Base-by-base conservation (phyloP, 2,113 vertebrate species). In the Cyphotilapia sp. region DNA sequence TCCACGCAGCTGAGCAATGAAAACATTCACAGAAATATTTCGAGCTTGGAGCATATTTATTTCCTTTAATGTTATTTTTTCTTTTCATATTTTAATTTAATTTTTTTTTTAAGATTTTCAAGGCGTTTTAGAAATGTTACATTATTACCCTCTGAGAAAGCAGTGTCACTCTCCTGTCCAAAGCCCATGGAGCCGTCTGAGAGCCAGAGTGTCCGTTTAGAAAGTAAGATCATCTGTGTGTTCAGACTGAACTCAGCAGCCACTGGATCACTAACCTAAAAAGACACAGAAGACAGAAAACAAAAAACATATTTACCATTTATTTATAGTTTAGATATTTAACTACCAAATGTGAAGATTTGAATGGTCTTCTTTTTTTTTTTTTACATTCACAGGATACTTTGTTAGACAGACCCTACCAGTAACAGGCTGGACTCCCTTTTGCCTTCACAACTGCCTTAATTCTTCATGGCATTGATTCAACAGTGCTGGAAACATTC, bases 151-250 rank as follows among this genome's bases (percentile, higher is more conserved):
- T 97, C 97, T 53, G 97, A 96, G 92, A 99, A 99, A 33, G 97
- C 97, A 2, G 97, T 93, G 14, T 99, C 98, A 8, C 97, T 98
- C 76, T 98, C 98, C 88, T 98, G 97, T 17, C 97, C 98, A 61
- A 99, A 99, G 83, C 98, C 98, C 98, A 98, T 97, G 2, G 98
- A 98, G 57, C 98, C 98, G 14, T 99, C 98, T 5, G 98, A 99
- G 42, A 99, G 94, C 98, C 98, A 99, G 24, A 99, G 95, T 0
- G 93, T 95, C 91, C 96, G 97, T 94, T 98, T 98, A n/a, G 98
- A 98, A 27, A 99, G 96, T 3, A 99, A 96, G 80, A 98, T 96
- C 97, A 99, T 98, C 85, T 98, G 98, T 4, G 98, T 99, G 92
- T 99, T 99, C 86, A 99, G 94, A 90, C 97, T 99, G 94, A 99